Percentiles rank a stretch among this genome's conserved stretches.
phyloP scores from a whole-genome alignment of 2,113 vertebrate species.

The Peromyscus polionotus region DNA sequence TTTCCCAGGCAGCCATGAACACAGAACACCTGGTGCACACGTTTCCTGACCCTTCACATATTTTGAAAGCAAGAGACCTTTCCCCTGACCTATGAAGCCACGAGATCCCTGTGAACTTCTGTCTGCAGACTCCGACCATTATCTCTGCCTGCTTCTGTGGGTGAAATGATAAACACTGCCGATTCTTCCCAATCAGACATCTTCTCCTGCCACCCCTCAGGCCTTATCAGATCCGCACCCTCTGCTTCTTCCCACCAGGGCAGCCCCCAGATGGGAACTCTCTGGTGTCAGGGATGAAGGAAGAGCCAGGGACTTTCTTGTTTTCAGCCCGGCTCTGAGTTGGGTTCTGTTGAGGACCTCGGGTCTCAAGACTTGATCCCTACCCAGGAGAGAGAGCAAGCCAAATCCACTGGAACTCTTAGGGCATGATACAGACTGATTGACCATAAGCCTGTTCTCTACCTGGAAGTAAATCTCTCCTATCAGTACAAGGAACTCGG shows the following conservation, averaged over 20 bases:
- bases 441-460: not conserved
- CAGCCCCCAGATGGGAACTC: not conserved
- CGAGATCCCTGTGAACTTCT: conserved; percentile 75
- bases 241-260: conserved; percentile 52
- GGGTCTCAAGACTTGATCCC: not conserved
- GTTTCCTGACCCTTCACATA: conserved; percentile 80
- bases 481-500: not conserved
- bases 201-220: conserved; percentile 55
- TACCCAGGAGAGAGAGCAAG: conserved; percentile 23
- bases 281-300: not conserved
- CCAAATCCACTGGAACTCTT: not conserved
- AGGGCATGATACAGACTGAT: not conserved
- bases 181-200: not conserved
- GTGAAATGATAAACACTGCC: conserved; percentile 72
- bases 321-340: not conserved
- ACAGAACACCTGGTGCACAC: conserved; percentile 80
- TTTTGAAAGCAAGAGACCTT: conserved; percentile 82
- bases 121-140: conserved; percentile 59
- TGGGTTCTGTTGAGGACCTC: not conserved
- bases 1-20: conserved; percentile 79
- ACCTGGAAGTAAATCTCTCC: not conserved
- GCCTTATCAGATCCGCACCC: conserved; percentile 70
- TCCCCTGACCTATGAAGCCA: conserved; percentile 79
- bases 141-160: conserved; percentile 68
- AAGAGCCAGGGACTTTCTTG: conserved; percentile 33